These are phyloP conservation scores for Bubo blakistoni DNA, from an alignment of 2,113 vertebrate genomes.

Conservation along the genomic window DNA sequence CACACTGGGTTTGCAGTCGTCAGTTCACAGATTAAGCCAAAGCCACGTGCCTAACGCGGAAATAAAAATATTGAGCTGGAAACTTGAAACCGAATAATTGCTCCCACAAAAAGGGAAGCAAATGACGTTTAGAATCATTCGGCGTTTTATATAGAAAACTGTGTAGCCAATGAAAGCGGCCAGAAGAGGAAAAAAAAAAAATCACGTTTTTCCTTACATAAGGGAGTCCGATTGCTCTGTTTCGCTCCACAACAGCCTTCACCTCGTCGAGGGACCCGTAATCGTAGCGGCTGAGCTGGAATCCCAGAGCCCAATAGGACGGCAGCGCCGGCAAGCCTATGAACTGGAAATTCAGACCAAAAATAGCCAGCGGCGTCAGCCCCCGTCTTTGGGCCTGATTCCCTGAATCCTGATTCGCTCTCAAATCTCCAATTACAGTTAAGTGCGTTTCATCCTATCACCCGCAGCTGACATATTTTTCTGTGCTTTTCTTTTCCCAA, in stretches of 20 bases:
- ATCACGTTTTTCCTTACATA: conserved; percentile 76
- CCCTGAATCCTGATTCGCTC: no score
- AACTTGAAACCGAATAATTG: neutral
- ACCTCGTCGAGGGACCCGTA: conserved; percentile 78
- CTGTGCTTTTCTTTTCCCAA: accelerated
- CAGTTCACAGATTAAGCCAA: neutral
- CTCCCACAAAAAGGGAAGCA: neutral
- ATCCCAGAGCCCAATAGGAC: conserved; percentile 88
- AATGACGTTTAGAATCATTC: neutral
- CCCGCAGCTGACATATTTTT: neutral
- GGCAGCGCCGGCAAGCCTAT: conserved; percentile 84
- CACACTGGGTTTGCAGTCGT: neutral
- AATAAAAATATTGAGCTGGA: neutral
- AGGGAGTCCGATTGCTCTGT: conserved; percentile 79
- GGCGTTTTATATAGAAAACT: neutral
- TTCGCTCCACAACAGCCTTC: conserved; percentile 82
- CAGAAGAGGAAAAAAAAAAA: neutral
- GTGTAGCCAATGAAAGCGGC: neutral
- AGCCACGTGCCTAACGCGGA: accelerated
- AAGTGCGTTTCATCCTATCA: accelerated
- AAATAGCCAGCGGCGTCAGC: accelerated
- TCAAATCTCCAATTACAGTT: no score
- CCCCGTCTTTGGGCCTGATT: neutral
- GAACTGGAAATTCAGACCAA: conserved; percentile 67
- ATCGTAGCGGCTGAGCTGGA: conserved; percentile 89